Conservation (phyloP, 2,113 vertebrate species). For the Ivindomyrus marchei region DNA sequence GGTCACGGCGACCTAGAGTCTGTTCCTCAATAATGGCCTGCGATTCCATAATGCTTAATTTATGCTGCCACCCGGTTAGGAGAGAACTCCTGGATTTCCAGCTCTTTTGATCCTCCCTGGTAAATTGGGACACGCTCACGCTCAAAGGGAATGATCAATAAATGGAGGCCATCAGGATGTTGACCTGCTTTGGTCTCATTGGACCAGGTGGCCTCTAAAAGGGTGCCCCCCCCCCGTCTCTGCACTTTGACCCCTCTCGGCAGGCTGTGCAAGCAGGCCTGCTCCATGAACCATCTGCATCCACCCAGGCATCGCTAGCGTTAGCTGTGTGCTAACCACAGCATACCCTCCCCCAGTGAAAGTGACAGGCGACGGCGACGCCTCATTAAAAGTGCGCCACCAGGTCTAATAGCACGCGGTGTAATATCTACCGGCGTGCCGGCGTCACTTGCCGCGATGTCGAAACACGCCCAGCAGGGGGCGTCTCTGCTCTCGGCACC, state of each 20-base stretch:
- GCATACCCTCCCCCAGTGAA: neutral
- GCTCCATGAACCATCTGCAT: neutral
- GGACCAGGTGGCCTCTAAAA: neutral
- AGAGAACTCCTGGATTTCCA: conserved; percentile 15
- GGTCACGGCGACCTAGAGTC: neutral
- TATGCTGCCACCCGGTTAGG: neutral
- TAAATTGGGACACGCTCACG: neutral
- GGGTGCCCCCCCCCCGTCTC: neutral
- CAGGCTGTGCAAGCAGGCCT: neutral
- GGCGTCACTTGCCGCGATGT: conserved; percentile 46
- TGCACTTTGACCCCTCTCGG: neutral
- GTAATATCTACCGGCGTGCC: conserved; percentile 45
- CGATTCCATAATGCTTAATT: conserved; percentile 10
- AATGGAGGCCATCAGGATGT: neutral
- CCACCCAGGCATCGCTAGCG: neutral
- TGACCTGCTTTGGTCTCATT: neutral
- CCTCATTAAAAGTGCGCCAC: conserved; percentile 38
- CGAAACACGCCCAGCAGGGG: neutral
- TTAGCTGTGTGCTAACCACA: neutral
- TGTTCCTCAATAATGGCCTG: neutral
- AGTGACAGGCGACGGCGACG: conserved; percentile 50
- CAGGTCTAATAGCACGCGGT: conserved; percentile 39
- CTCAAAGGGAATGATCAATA: neutral
- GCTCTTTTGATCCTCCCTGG: conserved; percentile 3
- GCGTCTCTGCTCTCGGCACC: neutral